Evolutionary conservation across 2,888 invertebrate genomes (phyloP), one percentile per base, ranked within the genome.

Genomic region (Zygothrica quintamaculata): DNA sequence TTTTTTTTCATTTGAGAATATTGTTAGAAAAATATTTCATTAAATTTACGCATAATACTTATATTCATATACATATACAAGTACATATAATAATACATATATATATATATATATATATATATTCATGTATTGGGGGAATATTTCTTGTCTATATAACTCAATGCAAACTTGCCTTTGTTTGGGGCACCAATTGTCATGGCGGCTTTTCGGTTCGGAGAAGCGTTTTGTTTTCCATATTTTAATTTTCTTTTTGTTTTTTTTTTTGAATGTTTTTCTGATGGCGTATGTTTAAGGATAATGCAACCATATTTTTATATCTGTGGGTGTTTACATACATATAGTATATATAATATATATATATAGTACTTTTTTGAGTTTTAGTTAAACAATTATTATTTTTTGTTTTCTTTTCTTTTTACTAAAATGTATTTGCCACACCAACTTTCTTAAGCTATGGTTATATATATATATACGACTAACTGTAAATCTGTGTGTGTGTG

Each of bases 371-470:
- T 42, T 26, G 44, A 52, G 47, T 47, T 40, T 48, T 52, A 16
- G 16, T 33, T 50, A 34, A 57, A 68, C 61, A 44, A 9, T n/a
- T 31, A n/a, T n/a, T n/a, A n/a, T n/a, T n/a, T n/a, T n/a, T n/a
- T n/a, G n/a, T n/a, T n/a, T n/a, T n/a, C n/a, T n/a, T 31, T 2
- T 31, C 9, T 34, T 11, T 12, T 69, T 67, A 60, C 62, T 78
- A 72, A 78, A 77, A 70, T 74, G 53, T 72, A 79, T 71, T 81
- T 70, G 85, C 82, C 85, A 84, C 80, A 84, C 78, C 75, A 68
- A 85, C 85, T 78, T 68, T 78, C 75, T 69, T 81, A 74, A 25
- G 8, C 72, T 80, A 81, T 11, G 59, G 11, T 64, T 68, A 68
- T 65, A 52, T 68, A 56, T 62, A 58, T 58, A 13, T 70, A 44